phyloP scores from a whole-genome alignment of 2,888 invertebrate species.

The Blastobasis adustella region DNA sequence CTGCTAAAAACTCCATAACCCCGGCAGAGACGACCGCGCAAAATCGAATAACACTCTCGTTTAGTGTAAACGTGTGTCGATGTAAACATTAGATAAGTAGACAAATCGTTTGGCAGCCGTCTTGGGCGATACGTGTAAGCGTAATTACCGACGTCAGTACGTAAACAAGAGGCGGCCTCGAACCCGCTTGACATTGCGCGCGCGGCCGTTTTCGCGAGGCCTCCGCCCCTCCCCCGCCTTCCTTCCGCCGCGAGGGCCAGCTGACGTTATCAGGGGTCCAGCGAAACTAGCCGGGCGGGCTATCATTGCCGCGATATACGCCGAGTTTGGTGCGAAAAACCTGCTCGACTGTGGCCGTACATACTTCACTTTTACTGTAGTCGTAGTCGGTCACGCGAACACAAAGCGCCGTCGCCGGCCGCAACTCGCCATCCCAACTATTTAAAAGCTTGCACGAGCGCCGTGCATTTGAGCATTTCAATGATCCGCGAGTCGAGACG shows the following conservation, averaged over 20 bases:
- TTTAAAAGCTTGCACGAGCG: neutral
- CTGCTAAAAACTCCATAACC: too few relatives aligned
- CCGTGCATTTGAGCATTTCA: neutral
- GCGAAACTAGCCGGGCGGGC: slow-evolving; percentile 15
- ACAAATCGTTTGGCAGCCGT: slow-evolving; percentile 48
- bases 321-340: too few relatives aligned
- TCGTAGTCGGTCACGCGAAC: slow-evolving; percentile 38
- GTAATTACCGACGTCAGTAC: slow-evolving; percentile 38
- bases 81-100: slow-evolving; percentile 22
- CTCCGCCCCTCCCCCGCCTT: slow-evolving; percentile 19
- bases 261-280: slow-evolving; percentile 20
- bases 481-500: neutral
- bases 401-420: too few relatives aligned
- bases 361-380: slow-evolving; percentile 46
- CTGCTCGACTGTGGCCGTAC: slow-evolving; percentile 20
- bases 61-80: neutral
- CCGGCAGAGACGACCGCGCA: slow-evolving; percentile 8
- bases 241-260: neutral
- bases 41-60: slow-evolving; percentile 14
- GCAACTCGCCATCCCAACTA: neutral
- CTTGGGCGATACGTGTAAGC: slow-evolving; percentile 29
- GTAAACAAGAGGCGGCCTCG: slow-evolving; percentile 56
- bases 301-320: slow-evolving; percentile 4
- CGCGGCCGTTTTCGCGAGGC: slow-evolving; percentile 33
- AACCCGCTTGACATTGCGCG: slow-evolving; percentile 45